These are phyloP conservation scores for Drosophila paramelanica DNA, from an alignment of 2,888 invertebrate species.

Conservation along the genomic window DNA sequence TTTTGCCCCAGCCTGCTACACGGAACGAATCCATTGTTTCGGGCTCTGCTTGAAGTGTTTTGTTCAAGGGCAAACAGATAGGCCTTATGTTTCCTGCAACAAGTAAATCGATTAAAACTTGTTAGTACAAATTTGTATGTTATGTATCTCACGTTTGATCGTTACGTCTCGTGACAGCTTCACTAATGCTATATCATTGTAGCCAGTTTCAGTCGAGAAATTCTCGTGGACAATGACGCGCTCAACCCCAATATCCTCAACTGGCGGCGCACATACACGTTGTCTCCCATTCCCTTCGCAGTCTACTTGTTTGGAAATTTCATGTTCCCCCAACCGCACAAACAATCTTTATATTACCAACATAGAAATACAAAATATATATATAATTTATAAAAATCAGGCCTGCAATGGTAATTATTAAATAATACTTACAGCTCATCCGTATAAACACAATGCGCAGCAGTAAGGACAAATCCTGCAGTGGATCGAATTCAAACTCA, in stretches of 20 bases:
- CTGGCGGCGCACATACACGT: not conserved
- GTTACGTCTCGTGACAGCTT: conserved; percentile 9
- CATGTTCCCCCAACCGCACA: conserved; percentile 31
- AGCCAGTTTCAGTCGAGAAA: rapidly evolving
- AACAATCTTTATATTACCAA: not conserved
- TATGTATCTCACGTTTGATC: not conserved
- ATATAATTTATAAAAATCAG: not conserved
- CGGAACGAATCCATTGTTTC: rapidly evolving
- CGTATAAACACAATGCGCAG: conserved; percentile 34
- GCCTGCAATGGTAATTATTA: too few species aligned
- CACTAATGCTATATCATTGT: conserved; percentile 44
- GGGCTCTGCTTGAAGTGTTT: conserved; percentile 8
- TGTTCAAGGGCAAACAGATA: conserved; percentile 36
- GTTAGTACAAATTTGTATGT: not conserved
- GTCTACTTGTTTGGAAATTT: not conserved
- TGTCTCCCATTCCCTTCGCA: not conserved
- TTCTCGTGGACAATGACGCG: conserved; percentile 7
- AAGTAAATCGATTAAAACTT: not conserved
- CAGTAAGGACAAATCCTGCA: conserved; percentile 39
- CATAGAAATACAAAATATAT: too few species aligned
- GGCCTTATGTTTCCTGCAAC: conserved; percentile 13
- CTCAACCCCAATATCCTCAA: conserved; percentile 11
- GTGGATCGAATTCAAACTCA: not conserved
- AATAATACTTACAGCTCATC: conserved; percentile 24
- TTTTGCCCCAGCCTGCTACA: conserved; percentile 41